These are phyloP conservation scores for Leptura quadrifasciata DNA, from an alignment of 2,888 invertebrate species.

Conservation along the genomic window DNA sequence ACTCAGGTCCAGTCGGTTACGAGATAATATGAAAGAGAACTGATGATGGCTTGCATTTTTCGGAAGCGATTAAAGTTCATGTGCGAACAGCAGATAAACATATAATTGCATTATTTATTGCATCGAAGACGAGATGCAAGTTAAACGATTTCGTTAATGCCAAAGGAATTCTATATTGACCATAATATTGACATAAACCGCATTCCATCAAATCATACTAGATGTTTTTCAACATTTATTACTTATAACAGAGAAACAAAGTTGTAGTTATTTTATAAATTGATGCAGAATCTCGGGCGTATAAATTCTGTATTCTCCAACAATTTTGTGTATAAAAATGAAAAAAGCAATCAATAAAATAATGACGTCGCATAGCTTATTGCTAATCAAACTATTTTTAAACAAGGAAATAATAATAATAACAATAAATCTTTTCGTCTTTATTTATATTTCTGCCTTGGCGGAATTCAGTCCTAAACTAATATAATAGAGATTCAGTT, in stretches of 20 bases:
- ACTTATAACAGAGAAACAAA: slow-evolving; percentile 6
- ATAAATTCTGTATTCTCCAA: background rate
- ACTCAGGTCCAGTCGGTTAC: slow-evolving; percentile 45
- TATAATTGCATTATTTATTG: slow-evolving; percentile 32
- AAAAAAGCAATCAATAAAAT: no score
- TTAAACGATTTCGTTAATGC: slow-evolving; percentile 21
- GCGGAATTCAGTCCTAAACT: no score
- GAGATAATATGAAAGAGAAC: slow-evolving; percentile 38
- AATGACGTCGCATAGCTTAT: no score
- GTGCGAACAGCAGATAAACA: slow-evolving; percentile 14
- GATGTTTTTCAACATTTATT: slow-evolving; percentile 17
- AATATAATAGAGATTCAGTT: no score
- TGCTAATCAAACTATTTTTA: no score
- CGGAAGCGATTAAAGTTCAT: slow-evolving; percentile 37
- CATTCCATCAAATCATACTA: slow-evolving; percentile 20
- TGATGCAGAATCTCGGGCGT: background rate
- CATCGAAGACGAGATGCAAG: slow-evolving; percentile 14
- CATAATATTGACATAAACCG: slow-evolving; percentile 27
- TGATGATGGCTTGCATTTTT: slow-evolving; percentile 50
- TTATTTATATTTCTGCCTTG: no score
- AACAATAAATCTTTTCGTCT: no score
- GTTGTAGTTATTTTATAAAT: slow-evolving; percentile 17
- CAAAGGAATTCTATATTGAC: slow-evolving; percentile 23
- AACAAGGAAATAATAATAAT: no score
- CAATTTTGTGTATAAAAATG: no score